Evolutionary conservation across 1,140 invertebrate genomes (phyloP).

Genomic region (Zaprionus gabonicus): DNA sequence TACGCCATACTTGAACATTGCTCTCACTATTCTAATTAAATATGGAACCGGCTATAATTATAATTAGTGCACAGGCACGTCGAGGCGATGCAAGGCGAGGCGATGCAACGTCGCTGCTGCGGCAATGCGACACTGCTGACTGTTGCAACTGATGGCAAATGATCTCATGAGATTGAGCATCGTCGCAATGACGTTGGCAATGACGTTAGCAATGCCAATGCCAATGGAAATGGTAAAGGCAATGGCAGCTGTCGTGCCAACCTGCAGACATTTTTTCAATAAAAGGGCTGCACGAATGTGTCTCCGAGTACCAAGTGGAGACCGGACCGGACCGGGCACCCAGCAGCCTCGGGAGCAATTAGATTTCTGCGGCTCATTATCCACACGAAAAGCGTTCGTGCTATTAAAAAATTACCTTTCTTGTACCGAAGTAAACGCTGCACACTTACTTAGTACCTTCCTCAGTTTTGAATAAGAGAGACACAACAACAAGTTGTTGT

Average conservation of each 20-base stretch:
- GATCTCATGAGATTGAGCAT: slow-evolving; percentile 39
- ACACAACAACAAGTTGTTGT: background rate
- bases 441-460: slow-evolving; percentile 21
- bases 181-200: slow-evolving; percentile 19
- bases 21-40: slow-evolving; percentile 29
- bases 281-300: slow-evolving; percentile 49
- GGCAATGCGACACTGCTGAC: background rate
- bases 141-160: slow-evolving; percentile 13
- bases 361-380: slow-evolving; percentile 47
- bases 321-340: background rate
- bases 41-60: slow-evolving; percentile 31
- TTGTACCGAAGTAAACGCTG: slow-evolving; percentile 24
- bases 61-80: slow-evolving; percentile 24
- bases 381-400: slow-evolving; percentile 49
- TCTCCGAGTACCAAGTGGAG: slow-evolving; percentile 1
- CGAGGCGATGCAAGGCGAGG: background rate
- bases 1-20: slow-evolving; percentile 11
- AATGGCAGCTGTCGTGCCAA: slow-evolving; percentile 30
- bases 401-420: slow-evolving; percentile 41
- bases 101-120: slow-evolving; percentile 2
- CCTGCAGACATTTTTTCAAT: slow-evolving; percentile 38
- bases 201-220: slow-evolving; percentile 13
- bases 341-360: slow-evolving; percentile 32
- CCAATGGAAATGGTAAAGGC: slow-evolving; percentile 2
- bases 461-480: slow-evolving; percentile 23